phyloP scores from a whole-genome alignment of 2,797 vertebrate species.

The Onychomys torridus region DNA sequence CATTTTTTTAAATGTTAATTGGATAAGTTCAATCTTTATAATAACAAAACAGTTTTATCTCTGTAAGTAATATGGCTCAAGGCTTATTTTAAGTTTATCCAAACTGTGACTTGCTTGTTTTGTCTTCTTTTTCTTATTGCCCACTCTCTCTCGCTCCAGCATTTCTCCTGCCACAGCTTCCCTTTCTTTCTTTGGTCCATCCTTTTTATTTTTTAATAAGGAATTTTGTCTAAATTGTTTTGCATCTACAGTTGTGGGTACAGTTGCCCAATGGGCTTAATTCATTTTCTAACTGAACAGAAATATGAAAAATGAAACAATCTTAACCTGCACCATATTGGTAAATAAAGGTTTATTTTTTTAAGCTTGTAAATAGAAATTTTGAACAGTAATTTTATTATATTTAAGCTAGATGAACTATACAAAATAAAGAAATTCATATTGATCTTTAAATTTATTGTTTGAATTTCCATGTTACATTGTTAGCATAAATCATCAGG shows the following conservation, averaged over 20 bases:
- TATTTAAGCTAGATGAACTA: not conserved
- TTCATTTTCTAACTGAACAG: not conserved
- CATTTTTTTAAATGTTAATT: not conserved
- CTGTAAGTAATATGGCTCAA: not conserved
- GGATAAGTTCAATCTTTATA: not conserved
- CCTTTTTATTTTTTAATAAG: not conserved
- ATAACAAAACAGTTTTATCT: not conserved
- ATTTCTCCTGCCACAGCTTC: not conserved
- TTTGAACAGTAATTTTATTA: slow-evolving; percentile 56
- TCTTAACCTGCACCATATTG: not conserved
- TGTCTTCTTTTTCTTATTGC: not conserved
- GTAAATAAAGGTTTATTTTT: not conserved
- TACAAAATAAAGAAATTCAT: not conserved
- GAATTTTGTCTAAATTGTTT: not conserved
- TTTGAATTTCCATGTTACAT: not conserved
- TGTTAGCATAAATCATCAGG: not conserved
- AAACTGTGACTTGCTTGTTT: not conserved
- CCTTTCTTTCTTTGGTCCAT: not conserved
- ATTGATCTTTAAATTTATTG: not conserved
- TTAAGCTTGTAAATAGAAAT: slow-evolving; percentile 6
- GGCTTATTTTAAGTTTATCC: not conserved
- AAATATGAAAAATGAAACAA: not conserved
- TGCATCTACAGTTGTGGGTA: not conserved
- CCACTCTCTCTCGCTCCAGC: fast-evolving
- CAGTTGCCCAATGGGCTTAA: not conserved